Evolutionary conservation across 2,797 vertebrate genomes (phyloP).

Genomic region (Allobates femoralis): DNA sequence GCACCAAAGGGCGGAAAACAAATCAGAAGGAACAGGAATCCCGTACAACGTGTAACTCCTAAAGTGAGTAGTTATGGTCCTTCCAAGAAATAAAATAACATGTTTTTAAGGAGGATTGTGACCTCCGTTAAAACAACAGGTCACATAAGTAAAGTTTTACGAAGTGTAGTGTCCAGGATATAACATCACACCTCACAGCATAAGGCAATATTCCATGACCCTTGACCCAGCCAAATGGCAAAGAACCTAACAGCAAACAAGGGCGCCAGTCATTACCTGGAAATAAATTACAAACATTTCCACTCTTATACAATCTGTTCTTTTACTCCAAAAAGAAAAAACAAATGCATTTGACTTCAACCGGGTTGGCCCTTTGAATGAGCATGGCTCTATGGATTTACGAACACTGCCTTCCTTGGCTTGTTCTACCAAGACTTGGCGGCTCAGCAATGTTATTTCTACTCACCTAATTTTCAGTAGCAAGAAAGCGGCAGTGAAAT

Average conservation of each 20-base stretch:
- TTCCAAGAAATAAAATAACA: slow-evolving; percentile 54
- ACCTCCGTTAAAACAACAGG: slow-evolving; percentile 28
- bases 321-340: slow-evolving; percentile 12
- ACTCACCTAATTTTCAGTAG: not conserved
- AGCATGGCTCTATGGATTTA: not conserved
- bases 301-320: slow-evolving; percentile 7
- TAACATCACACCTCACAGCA: slow-evolving; percentile 59
- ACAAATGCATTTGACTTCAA: not conserved
- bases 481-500: not conserved
- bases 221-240: slow-evolving; percentile 10
- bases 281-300: slow-evolving; percentile 10
- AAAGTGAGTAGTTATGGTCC: slow-evolving; percentile 49
- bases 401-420: not conserved
- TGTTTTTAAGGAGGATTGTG: not conserved
- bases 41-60: not conserved
- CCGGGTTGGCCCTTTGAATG: not conserved
- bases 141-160: slow-evolving; percentile 37
- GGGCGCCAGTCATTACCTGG: slow-evolving; percentile 4
- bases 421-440: not conserved
- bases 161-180: slow-evolving; percentile 47
- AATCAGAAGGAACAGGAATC: not conserved
- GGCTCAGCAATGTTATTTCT: slow-evolving; percentile 6
- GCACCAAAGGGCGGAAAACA: not conserved
- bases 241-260: slow-evolving; percentile 26
- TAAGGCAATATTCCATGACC: slow-evolving; percentile 25